Base-by-base conservation (phyloP, 2,797 vertebrate species). In the Schizopygopsis malacanthus region DNA sequence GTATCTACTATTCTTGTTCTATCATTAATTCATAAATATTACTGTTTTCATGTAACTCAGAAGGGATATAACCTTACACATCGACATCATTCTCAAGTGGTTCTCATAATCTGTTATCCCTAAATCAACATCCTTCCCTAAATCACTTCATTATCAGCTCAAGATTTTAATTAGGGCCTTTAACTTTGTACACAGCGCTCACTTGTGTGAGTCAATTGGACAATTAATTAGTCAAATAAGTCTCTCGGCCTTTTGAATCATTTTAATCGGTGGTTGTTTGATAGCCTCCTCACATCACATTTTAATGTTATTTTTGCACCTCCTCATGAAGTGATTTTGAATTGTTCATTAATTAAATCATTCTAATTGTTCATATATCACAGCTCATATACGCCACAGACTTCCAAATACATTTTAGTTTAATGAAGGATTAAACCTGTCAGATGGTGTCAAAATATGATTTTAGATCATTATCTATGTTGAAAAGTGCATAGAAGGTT, bases 191-290 rank as follows among this genome's bases (percentile, higher is more conserved):
- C 81, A 79, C 85, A 71, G 84, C 82, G 43, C 76, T 70, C 39
- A 82, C 80, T 85, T 73, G 47, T 80, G 63, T 83, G 92, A 90
- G 90, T 93, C 84, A 85, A 93, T 91, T 90, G 88, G 88, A 89
- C 89, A 89, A 88, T 90, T 88, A 89, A 89, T 93, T 92, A 90
- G 86, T 89, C 84, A 91, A 92, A 91, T 89, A 87, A 85, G 80
- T 89, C 87, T 54, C 86, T 50, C 84, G 65, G 81, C 83, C 86
- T 88, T 87, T 82, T 87, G 85, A 88, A 81, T 88, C 80, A 87
- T 90, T 81, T 90, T 92, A 89, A 93, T 92, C 85, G 87, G 87
- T 81, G 81, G 39, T 56, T 80, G 84, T 76, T 84, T 83, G 67
- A 33, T 72, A n/a, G 56, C 54, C n/a, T 82, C 50, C 18, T 20